These are phyloP conservation scores for Lordiphosa mommai DNA, from an alignment of 1,140 invertebrate genomes.

Conservation along the genomic window DNA sequence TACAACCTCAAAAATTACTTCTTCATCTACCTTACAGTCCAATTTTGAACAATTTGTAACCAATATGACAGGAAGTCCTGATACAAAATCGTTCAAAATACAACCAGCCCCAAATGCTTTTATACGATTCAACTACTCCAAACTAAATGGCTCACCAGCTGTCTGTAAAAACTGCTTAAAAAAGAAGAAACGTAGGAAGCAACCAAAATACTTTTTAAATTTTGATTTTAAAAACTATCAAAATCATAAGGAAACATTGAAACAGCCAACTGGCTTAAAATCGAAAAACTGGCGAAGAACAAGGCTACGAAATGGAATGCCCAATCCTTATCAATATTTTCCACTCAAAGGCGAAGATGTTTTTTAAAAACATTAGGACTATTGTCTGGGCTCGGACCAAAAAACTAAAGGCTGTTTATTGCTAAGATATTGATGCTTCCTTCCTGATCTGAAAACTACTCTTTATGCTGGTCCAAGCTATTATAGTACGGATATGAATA, in stretches of 20 bases:
- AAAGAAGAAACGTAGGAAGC: not conserved
- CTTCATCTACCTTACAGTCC: not conserved
- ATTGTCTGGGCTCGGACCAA: too few relatives aligned
- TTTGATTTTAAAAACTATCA: constrained; percentile 30
- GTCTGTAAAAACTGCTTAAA: not conserved
- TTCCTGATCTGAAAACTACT: too few relatives aligned
- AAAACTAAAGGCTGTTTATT: too few relatives aligned
- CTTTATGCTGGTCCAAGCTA: too few relatives aligned
- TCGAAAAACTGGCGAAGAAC: not conserved
- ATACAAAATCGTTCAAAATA: constrained; percentile 26
- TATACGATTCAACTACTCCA: constrained; percentile 11
- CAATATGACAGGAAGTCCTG: not conserved
- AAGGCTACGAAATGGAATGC: constrained; percentile 6
- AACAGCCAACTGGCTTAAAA: not conserved
- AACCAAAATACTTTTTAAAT: constrained; percentile 19
- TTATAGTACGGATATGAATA: too few relatives aligned
- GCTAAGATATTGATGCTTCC: too few relatives aligned
- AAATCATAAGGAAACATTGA: not conserved
- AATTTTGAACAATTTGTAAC: constrained; percentile 4
- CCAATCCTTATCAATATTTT: constrained; percentile 19
- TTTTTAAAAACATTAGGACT: too few relatives aligned
- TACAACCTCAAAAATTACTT: too few relatives aligned
- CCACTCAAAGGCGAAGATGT: constrained; percentile 35
- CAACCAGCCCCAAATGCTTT: constrained; percentile 8
- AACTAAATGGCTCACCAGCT: not conserved